A percentile compares a stretch with the other conserved stretches of the same genome.
Evolutionary conservation across 1,140 invertebrate genomes (phyloP).

Genomic region (Goniozus legneri): DNA sequence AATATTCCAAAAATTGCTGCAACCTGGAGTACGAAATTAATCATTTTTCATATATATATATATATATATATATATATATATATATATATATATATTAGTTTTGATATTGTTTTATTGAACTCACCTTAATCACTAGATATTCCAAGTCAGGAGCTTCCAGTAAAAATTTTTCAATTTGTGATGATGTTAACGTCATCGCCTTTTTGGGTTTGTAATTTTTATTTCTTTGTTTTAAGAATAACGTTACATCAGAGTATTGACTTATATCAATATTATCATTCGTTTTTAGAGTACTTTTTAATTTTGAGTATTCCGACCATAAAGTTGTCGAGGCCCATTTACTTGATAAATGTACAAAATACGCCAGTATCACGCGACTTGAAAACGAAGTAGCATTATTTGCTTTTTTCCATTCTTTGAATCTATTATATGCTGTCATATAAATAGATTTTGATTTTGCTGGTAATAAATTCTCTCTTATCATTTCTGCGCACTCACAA

Average conservation of each 20-base stretch:
- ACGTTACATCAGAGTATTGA: not conserved
- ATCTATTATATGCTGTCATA: not conserved
- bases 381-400: not conserved
- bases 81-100: no score
- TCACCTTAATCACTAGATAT: not conserved
- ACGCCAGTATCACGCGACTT: not conserved
- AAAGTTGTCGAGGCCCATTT: not conserved
- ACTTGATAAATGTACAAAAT: not conserved
- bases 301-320: not conserved
- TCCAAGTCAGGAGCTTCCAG: not conserved
- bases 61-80: no score
- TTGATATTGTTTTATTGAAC: no score
- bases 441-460: not conserved
- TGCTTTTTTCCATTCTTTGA: not conserved
- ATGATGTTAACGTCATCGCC: not conserved
- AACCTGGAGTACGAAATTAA: no score
- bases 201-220: not conserved
- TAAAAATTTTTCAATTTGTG: not conserved
- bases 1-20: slow-evolving; percentile 18
- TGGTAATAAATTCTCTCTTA: not conserved
- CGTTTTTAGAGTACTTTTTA: not conserved
- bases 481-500: no score
- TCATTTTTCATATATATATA: no score
- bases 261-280: not conserved
- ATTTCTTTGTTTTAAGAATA: not conserved